A percentile compares a stretch with the other conserved stretches of the same genome.
phyloP scores from a whole-genome alignment of 1,140 invertebrate species.

The Wasmannia auropunctata region DNA sequence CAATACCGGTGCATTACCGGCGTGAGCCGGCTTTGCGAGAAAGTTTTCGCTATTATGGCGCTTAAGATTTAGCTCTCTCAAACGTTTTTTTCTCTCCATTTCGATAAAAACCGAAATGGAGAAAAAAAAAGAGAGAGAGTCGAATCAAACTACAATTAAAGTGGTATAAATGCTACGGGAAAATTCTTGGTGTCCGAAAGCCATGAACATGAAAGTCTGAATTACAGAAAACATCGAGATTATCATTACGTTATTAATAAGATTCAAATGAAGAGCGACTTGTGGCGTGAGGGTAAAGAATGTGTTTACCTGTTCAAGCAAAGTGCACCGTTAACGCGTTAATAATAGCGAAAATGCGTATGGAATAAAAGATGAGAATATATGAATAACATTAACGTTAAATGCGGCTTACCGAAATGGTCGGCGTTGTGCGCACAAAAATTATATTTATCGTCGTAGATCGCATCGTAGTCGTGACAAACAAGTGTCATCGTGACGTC shows the following conservation, averaged over 20 bases:
- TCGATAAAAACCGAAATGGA: background rate
- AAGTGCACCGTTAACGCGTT: background rate
- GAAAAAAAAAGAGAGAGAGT: background rate
- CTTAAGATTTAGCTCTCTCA: background rate
- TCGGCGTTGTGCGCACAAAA: constrained; percentile 33
- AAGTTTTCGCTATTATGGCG: background rate
- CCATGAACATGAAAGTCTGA: background rate
- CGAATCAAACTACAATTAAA: background rate
- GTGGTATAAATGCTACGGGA: background rate
- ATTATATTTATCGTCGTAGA: constrained; percentile 66
- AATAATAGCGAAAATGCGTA: background rate
- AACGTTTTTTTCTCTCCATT: too few relatives aligned
- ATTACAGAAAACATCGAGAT: background rate
- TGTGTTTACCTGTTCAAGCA: background rate
- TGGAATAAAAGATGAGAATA: constrained; percentile 23
- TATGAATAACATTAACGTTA: constrained; percentile 10
- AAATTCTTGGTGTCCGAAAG: background rate
- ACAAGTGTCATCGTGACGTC: constrained; percentile 74
- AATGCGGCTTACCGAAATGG: background rate
- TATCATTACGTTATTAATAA: background rate
- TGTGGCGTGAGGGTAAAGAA: background rate
- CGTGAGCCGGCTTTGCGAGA: background rate
- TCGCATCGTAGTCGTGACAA: constrained; percentile 52
- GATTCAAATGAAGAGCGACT: background rate
- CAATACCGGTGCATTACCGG: background rate